A percentile compares a stretch with the other conserved stretches of the same genome.
Evolutionary conservation across 2,797 vertebrate genomes (phyloP).

Genomic region (Margarornis squamiger): DNA sequence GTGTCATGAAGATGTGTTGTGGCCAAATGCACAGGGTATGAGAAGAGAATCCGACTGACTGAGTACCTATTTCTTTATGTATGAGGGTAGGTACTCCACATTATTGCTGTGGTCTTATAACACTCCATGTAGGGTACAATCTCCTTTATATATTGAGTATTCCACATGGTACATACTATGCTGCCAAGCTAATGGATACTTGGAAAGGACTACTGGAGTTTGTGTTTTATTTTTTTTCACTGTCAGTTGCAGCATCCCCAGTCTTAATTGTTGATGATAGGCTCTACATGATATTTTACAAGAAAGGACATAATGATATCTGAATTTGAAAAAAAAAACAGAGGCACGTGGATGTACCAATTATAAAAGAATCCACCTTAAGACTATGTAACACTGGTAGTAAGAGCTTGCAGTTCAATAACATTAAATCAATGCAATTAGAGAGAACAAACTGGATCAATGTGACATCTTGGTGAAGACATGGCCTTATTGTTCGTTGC

Average conservation of each 20-base stretch:
- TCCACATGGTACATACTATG: neutral
- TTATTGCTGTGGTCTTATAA: neutral
- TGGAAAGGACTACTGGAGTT: neutral
- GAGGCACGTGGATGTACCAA: neutral
- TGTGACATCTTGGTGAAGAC: conserved; percentile 9
- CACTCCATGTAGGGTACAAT: neutral
- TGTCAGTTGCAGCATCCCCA: neutral
- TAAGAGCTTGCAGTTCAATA: conserved; percentile 28
- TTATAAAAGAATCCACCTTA: conserved; percentile 10
- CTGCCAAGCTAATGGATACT: neutral
- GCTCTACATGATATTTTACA: neutral
- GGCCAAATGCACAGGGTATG: neutral
- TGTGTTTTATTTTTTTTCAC: neutral
- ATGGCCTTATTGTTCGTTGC: neutral
- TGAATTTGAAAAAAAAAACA: neutral
- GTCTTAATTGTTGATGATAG: neutral
- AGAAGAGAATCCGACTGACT: neutral
- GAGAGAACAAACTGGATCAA: conserved; percentile 29
- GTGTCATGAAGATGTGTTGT: accelerated
- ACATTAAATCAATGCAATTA: conserved; percentile 47
- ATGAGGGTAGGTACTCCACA: neutral
- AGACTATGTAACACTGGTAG: neutral
- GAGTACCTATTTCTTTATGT: neutral
- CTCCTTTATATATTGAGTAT: neutral
- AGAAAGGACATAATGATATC: neutral